phyloP scores from a whole-genome alignment of 2,797 vertebrate genomes.

The Helarctos malayanus region DNA sequence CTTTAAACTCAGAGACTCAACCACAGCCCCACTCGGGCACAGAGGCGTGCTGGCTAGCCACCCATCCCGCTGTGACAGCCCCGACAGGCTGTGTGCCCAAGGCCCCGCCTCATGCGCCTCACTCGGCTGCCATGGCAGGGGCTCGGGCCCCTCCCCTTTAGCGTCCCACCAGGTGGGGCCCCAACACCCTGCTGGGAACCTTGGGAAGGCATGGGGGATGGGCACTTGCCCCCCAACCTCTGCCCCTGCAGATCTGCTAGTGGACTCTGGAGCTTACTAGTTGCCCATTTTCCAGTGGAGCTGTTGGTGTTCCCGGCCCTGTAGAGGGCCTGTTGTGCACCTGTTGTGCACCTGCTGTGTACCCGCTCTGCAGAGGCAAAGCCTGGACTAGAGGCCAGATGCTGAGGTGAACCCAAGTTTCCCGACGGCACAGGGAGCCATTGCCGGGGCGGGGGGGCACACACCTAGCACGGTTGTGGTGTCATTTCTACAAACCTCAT shows the following conservation, averaged over 20 bases:
- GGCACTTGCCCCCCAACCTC: background rate
- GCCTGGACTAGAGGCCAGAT: background rate
- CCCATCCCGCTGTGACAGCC: background rate
- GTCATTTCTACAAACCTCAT: background rate
- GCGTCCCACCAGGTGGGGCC: background rate
- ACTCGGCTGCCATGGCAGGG: background rate
- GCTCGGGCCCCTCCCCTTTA: background rate
- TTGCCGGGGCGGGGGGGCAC: background rate
- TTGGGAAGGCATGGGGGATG: background rate
- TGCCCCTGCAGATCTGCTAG: background rate
- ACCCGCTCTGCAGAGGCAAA: background rate
- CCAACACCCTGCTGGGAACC: background rate
- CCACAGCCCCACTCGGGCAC: background rate
- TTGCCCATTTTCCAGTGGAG: background rate
- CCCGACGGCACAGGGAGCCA: background rate
- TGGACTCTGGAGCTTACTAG: background rate
- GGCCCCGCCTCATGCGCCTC: background rate
- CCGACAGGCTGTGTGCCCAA: background rate
- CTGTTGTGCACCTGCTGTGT: background rate
- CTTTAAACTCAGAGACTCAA: background rate
- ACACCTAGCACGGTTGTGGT: background rate
- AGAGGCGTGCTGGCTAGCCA: background rate
- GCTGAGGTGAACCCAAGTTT: background rate
- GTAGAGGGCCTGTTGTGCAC: accelerated
- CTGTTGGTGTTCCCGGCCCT: background rate